phyloP scores from a whole-genome alignment of 2,113 vertebrate genomes.

The Cricetomys ansorgei region DNA sequence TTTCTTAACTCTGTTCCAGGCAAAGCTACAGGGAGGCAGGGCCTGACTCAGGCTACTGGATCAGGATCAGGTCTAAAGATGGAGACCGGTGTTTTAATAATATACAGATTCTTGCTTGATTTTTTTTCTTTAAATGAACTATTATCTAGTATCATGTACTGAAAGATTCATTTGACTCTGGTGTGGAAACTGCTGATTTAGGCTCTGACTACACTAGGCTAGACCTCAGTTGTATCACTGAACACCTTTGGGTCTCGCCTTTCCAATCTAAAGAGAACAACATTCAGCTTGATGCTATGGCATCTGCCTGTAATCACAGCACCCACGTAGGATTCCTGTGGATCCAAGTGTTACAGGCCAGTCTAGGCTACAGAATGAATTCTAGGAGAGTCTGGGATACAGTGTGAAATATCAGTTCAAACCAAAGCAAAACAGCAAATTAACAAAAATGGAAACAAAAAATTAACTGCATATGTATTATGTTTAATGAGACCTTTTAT shows the following conservation, averaged over 20 bases:
- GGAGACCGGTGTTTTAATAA: background rate
- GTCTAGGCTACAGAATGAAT: too few relatives aligned
- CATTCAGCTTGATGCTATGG: background rate
- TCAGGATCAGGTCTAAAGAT: background rate
- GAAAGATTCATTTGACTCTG: background rate
- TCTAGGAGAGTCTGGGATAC: background rate
- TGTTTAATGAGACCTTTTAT: background rate
- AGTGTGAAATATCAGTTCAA: background rate
- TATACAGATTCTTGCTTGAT: background rate
- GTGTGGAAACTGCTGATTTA: background rate
- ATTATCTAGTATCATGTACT: background rate
- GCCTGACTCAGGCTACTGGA: too few relatives aligned
- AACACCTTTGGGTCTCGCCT: background rate
- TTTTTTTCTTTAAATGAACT: background rate
- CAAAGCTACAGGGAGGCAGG: background rate
- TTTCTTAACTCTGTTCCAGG: background rate
- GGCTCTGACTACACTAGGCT: background rate
- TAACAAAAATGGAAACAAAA: background rate
- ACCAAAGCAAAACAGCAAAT: background rate
- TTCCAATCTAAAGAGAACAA: background rate
- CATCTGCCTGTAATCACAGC: background rate
- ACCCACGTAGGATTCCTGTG: background rate
- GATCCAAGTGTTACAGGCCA: background rate
- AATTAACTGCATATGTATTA: background rate
- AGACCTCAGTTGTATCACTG: background rate